phyloP scores from a whole-genome alignment of 2,797 vertebrate species.

The Parotocinclus haroldoi region DNA sequence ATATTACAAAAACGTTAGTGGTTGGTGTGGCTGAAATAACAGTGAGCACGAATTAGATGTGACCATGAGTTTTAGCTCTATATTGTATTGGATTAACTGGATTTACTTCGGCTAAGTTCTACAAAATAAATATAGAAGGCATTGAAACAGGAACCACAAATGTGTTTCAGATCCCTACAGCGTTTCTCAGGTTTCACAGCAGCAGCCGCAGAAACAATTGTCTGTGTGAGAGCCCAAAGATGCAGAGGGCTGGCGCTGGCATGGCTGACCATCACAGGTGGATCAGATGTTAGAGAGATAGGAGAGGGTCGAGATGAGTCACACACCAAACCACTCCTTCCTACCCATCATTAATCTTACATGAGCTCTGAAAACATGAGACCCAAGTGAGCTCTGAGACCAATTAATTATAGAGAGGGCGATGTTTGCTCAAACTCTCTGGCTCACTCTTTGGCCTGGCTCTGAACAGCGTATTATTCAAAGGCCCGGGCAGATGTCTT shows the following conservation, averaged over 20 bases:
- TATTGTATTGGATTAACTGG: too few relatives aligned
- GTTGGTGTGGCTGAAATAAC: too few relatives aligned
- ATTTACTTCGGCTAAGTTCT: too few relatives aligned
- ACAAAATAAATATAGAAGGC: too few relatives aligned
- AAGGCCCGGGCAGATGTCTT: slow-evolving; percentile 30
- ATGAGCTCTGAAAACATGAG: slow-evolving; percentile 63
- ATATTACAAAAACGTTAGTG: too few relatives aligned
- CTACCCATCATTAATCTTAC: slow-evolving; percentile 63
- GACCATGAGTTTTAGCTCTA: too few relatives aligned
- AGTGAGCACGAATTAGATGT: too few relatives aligned
- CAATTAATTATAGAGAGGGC: slow-evolving; percentile 71
- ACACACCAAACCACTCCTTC: slow-evolving; percentile 20
- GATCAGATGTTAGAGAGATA: slow-evolving; percentile 35
- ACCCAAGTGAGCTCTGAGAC: slow-evolving; percentile 41
- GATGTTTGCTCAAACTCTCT: slow-evolving; percentile 48
- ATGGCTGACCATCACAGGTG: slow-evolving; percentile 27
- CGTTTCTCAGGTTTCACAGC: slow-evolving; percentile 13
- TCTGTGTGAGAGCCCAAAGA: background rate
- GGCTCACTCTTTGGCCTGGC: slow-evolving; percentile 19
- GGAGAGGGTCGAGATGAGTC: slow-evolving; percentile 32
- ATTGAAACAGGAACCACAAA: too few relatives aligned
- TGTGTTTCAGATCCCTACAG: too few relatives aligned
- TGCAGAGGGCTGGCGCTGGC: background rate
- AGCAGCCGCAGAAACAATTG: background rate
- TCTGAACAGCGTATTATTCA: slow-evolving; percentile 7